Base-by-base conservation (phyloP, 2,888 invertebrate species). In the Erpobdella octoculata region DNA sequence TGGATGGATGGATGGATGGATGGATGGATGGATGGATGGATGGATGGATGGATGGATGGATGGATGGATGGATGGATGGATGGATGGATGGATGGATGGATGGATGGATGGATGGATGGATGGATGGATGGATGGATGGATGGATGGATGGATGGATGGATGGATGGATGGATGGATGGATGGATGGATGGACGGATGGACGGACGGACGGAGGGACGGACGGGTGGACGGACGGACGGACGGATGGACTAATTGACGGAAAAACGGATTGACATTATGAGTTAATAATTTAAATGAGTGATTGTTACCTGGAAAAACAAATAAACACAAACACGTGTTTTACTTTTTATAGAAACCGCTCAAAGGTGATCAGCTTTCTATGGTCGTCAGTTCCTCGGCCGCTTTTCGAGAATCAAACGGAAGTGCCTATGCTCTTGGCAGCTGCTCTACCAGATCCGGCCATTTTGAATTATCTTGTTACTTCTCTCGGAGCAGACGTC, bases 361-460 rank as follows among this genome's bases (percentile, higher is more conserved):
- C 62, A 31, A 62, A 62, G n/a, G 31, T 62, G 6, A n/a, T 33
- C n/a, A n/a, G 4, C 33, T 62, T 62, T 35, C 35, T 62, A 18
- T 62, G 62, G 62, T 62, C 62, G 3, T 35, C 33, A 9, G 62
- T 62, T 62, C 62, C 5, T 18, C 28, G 62, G 9, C 62, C 35
- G 12, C 69, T 46, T 28, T 33, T 69, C 58, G 48, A 69, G n/a
- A 53, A n/a, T 21, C n/a, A 48, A 31, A 58, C 73, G 8, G 76
- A 75, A 61, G 73, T 73, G 28, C 77, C 77, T 1, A 72, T 77
- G 12, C 72, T 77, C 12, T 41, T 76, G 35, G 76, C 77, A 2
- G 74, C 76, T 1, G 35, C 68, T n/a, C 73, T 75, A 18, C 71
- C 71, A 3, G 76, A 77, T 35, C 75, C 76, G 6, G 68, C 74